Evolutionary conservation across 2,797 vertebrate species (phyloP), one percentile per base, ranked within the genome.

Genomic region (Cossypha polioptera): DNA sequence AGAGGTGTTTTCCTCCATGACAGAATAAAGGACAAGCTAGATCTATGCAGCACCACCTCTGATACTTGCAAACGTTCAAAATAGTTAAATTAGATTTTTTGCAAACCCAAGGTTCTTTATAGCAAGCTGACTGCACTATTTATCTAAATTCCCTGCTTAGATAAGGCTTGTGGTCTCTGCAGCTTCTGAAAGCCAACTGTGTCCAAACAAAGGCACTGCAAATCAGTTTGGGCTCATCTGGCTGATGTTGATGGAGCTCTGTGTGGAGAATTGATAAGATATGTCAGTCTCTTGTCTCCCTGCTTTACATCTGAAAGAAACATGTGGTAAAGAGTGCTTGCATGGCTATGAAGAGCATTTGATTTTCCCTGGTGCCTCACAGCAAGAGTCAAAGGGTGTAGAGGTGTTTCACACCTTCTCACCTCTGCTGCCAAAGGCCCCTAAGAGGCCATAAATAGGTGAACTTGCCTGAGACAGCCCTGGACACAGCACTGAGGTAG

Each of bases 251-350:
- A 83, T 75, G 69, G 79, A 88, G 14, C 38, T 83, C 50, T 93
- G 26, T 58, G 74, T 48, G 28, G 72, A 80, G 61, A 86, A 4
- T 72, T 72, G 95, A 92, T 95, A 95, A 96, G 96, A 94, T 94
- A 90, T 7, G 58, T 29, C 73, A 51, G 65, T 75, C 45, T 83
- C 40, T 38, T 59, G 35, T 77, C 78, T 94, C 61, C 13, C 69
- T 74, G 75, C 54, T 90, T 88, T 83, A 57, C 16, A 72, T 90
- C 79, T 86, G 85, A 83, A 79, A 71, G 61, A 58, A 77, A 40
- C 45, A 14, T 25, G 63, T 63, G 61, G 26, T 74, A 38, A 67
- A 80, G 87, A 68, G 24, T 47, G 29, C 55, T 75, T 72, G 14
- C 47, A 33, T 62, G 69, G 35, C 51, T 66, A 48, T 17, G n/a